A percentile compares a stretch with the other conserved stretches of the same genome.
Conservation (phyloP, 2,888 invertebrate genomes). For the Amphipoea lucens region DNA sequence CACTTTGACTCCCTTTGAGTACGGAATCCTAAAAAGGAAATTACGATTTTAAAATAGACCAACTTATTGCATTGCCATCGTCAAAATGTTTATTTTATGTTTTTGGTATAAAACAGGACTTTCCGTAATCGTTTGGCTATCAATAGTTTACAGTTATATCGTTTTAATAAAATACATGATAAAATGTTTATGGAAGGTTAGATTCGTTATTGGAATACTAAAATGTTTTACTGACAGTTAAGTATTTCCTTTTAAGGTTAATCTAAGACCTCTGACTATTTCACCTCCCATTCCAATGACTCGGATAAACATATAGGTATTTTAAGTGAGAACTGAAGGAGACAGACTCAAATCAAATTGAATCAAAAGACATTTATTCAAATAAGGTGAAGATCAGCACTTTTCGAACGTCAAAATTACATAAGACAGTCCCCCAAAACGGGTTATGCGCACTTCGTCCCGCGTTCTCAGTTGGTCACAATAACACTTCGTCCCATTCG, state of each 20-base stretch:
- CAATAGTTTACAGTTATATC: slow-evolving; percentile 37
- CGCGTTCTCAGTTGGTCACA: too few species aligned
- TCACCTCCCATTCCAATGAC: neutral
- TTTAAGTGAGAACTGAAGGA: neutral
- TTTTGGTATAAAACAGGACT: neutral
- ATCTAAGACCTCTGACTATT: neutral
- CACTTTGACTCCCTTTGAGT: neutral
- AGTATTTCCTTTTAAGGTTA: neutral
- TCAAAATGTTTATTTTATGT: slow-evolving; percentile 17
- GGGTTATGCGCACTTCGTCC: too few species aligned
- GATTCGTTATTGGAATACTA: slow-evolving; percentile 5
- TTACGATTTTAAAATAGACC: slow-evolving; percentile 7
- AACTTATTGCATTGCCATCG: neutral
- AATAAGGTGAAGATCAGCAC: too few species aligned
- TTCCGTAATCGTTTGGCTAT: slow-evolving; percentile 26
- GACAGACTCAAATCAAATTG: too few species aligned
- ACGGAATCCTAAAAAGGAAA: neutral
- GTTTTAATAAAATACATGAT: slow-evolving; percentile 4
- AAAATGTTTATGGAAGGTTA: slow-evolving; percentile 18
- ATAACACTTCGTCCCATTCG: too few species aligned
- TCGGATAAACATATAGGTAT: neutral
- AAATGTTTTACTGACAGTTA: neutral
- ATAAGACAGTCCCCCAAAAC: too few species aligned
- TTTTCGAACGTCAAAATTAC: too few species aligned
- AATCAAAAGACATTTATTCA: too few species aligned